These are phyloP conservation scores for Etheostoma cragini DNA, from an alignment of 2,113 vertebrate species.

Conservation along the genomic window DNA sequence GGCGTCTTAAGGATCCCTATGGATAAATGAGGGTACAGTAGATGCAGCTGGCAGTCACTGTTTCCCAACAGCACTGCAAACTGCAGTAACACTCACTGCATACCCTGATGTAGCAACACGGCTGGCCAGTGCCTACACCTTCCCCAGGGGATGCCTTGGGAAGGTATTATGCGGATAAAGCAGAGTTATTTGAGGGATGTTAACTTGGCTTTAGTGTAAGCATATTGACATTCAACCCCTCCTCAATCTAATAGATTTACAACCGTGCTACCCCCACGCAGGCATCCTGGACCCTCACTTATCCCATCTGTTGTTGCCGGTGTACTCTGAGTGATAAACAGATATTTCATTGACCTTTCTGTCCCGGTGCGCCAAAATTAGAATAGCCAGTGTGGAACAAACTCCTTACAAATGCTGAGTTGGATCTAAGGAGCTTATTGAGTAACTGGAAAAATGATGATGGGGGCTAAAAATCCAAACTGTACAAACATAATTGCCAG, in stretches of 20 bases:
- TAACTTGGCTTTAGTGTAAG: conserved; percentile 61
- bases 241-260: conserved; percentile 64
- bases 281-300: conserved; percentile 28
- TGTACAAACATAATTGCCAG: conserved; percentile 47
- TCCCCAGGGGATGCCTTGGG: conserved; percentile 49
- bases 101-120: conserved; percentile 54
- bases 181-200: conserved; percentile 48
- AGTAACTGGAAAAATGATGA: conserved; percentile 54
- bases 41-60: conserved; percentile 51
- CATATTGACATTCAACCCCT: conserved; percentile 64
- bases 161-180: conserved; percentile 64
- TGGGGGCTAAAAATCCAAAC: conserved; percentile 44
- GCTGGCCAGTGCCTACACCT: conserved; percentile 46
- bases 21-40: conserved; percentile 46
- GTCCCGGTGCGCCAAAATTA: conserved; percentile 23
- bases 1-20: conserved; percentile 38
- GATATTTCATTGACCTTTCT: conserved; percentile 56
- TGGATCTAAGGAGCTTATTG: conserved; percentile 42
- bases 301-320: conserved; percentile 37
- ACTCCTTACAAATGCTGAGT: conserved; percentile 49
- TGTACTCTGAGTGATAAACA: conserved; percentile 39
- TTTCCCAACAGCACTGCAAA: conserved; percentile 52
- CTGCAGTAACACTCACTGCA: conserved; percentile 64
- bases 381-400: conserved; percentile 31
- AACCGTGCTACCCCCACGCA: conserved; percentile 30